Base-by-base conservation (phyloP, 1,140 invertebrate genomes). In the Coelopa frigida region DNA sequence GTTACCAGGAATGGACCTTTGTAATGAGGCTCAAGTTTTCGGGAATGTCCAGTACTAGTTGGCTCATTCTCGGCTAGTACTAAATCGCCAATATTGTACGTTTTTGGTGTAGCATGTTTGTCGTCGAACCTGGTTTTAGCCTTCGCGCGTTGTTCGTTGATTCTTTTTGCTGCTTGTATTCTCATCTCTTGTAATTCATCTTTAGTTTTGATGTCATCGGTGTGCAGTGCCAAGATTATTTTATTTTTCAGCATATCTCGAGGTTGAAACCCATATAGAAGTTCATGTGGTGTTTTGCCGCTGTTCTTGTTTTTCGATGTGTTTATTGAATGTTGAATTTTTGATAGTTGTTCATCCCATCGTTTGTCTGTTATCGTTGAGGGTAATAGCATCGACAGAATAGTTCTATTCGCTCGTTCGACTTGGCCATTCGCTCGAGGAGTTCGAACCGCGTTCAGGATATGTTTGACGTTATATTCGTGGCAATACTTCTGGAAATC, bases 21-120 rank as follows among this genome's bases (percentile, higher is more conserved):
- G 20, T 15, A 44, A 4, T n/a, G 27, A 3, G 42, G 42, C 12
- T 32, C 27, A 11, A 44, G 31, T 32, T 44, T 44, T 41, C 14
- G 20, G 8, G n/a, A n/a, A n/a, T n/a, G n/a, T n/a, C n/a, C n/a
- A n/a, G n/a, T n/a, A n/a, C n/a, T n/a, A n/a, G n/a, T n/a, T 23
- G 39, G 22, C 17, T 41, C 18, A 26, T 41, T 41, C 27, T 41
- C 39, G 22, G n/a, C 22, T 24, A 24, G 27, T 8, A 26, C 39
- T 23, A 41, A 23, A 41, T 41, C 39, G 17, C 39, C 39, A 5
- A 26, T 24, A 1, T 23, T n/a, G 21, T 23, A 41, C 8, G 14
- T 1, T n/a, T 23, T 23, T 10, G 39, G 18, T 21, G n/a, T 38
- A 11, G 18, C 18, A 38, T 18, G 36, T 38, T 38, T 38, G 12